Evolutionary conservation across 2,113 vertebrate species (phyloP).

Genomic region (Cathartes aura): DNA sequence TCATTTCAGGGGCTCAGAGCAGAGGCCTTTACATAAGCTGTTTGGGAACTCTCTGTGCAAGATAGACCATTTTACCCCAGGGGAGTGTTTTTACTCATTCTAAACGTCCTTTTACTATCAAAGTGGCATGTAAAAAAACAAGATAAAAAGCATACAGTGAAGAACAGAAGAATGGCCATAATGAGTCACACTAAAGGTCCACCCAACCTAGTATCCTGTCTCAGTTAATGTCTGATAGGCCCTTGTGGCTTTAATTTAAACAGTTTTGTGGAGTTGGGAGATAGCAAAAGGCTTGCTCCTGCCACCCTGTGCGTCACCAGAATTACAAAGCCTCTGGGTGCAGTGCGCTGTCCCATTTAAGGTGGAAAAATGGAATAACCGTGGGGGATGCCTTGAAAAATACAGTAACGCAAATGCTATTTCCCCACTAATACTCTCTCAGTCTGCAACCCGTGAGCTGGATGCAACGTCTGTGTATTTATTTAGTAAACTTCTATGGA

Average conservation of each 20-base stretch:
- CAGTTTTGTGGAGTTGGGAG: background rate
- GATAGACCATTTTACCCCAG: background rate
- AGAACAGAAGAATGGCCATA: background rate
- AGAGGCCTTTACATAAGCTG: background rate
- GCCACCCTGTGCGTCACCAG: background rate
- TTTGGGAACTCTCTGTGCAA: background rate
- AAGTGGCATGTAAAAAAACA: background rate
- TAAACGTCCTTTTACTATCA: background rate
- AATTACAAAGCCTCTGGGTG: background rate
- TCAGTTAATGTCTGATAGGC: background rate
- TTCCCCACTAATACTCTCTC: background rate
- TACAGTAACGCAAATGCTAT: rapidly evolving
- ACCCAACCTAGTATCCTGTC: background rate
- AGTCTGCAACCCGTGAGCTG: background rate
- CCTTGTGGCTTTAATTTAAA: background rate
- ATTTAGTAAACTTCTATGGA: background rate
- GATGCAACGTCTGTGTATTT: background rate
- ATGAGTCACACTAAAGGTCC: background rate
- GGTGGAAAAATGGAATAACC: background rate
- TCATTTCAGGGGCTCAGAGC: background rate
- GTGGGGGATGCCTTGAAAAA: background rate
- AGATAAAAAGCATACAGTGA: background rate
- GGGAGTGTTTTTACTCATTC: background rate
- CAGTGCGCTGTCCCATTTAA: background rate
- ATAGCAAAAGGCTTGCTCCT: background rate